These are phyloP conservation scores for Otolemur garnettii DNA, from an alignment of 2,113 vertebrate genomes.

Conservation along the genomic window DNA sequence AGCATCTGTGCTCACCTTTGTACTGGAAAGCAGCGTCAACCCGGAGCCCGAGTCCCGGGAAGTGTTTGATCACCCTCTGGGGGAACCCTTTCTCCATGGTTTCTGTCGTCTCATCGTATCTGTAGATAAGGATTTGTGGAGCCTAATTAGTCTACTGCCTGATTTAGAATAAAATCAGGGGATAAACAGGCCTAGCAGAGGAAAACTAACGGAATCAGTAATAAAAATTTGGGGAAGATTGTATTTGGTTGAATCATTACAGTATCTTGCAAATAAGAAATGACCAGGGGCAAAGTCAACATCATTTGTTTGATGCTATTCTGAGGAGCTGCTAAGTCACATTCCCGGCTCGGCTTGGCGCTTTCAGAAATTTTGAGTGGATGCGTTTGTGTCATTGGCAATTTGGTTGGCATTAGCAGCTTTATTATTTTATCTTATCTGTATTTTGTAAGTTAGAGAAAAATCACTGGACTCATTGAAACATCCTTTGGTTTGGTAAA, in stretches of 20 bases:
- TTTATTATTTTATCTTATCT: constrained; percentile 36
- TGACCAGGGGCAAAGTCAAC: neutral
- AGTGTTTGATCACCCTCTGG: constrained; percentile 86
- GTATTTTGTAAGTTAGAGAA: constrained; percentile 9
- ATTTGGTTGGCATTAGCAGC: neutral
- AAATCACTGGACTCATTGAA: neutral
- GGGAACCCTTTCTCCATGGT: constrained; percentile 93
- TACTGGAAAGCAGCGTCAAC: constrained; percentile 92
- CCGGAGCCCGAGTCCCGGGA: constrained; percentile 92
- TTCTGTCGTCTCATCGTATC: constrained; percentile 91
- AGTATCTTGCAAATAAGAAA: neutral
- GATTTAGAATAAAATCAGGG: neutral
- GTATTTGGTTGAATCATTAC: neutral
- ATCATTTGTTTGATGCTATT: neutral
- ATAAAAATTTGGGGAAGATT: neutral
- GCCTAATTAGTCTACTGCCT: neutral
- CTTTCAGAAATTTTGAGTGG: neutral
- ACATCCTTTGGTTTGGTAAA: constrained; percentile 1
- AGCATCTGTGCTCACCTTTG: constrained; percentile 87
- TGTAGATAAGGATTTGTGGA: constrained; percentile 77
- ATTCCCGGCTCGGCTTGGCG: neutral
- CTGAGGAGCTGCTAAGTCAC: neutral
- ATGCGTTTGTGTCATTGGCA: neutral
- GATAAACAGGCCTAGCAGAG: neutral
- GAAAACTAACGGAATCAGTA: neutral